phyloP scores from a whole-genome alignment of 2,797 vertebrate genomes.

The Psittacula derbiana region DNA sequence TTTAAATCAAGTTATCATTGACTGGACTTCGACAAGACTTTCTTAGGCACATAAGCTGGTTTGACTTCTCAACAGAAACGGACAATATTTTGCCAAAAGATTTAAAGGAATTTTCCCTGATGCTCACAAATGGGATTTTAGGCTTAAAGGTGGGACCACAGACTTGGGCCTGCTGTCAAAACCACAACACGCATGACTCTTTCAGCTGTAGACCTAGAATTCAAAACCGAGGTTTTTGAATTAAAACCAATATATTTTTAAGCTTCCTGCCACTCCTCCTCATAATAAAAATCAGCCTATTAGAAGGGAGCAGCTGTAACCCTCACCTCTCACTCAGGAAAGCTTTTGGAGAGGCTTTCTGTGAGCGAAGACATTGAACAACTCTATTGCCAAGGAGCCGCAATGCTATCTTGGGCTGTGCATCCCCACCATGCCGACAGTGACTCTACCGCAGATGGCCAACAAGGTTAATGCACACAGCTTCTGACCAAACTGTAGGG shows the following conservation, averaged over 20 bases:
- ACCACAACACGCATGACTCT: rapidly evolving
- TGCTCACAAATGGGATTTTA: neutral
- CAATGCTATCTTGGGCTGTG: neutral
- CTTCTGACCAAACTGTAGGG: constrained; percentile 48
- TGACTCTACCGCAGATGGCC: constrained; percentile 5
- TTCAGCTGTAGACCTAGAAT: neutral
- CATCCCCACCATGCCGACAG: neutral
- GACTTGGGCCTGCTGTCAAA: neutral
- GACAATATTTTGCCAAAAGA: neutral
- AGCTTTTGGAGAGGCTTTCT: neutral
- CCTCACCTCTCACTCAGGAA: neutral
- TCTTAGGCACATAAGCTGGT: neutral
- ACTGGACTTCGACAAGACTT: neutral
- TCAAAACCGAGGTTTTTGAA: neutral
- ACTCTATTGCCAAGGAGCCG: neutral
- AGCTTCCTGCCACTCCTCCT: neutral
- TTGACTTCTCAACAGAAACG: neutral
- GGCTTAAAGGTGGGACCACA: neutral
- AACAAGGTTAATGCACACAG: constrained; percentile 38
- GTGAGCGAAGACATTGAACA: neutral
- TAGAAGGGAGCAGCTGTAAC: neutral
- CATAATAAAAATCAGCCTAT: neutral
- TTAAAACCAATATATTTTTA: neutral
- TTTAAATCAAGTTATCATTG: neutral
- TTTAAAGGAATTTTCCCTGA: neutral